Base-by-base conservation (phyloP, 2,113 vertebrate genomes). In the Gasterosteus nipponicus region DNA sequence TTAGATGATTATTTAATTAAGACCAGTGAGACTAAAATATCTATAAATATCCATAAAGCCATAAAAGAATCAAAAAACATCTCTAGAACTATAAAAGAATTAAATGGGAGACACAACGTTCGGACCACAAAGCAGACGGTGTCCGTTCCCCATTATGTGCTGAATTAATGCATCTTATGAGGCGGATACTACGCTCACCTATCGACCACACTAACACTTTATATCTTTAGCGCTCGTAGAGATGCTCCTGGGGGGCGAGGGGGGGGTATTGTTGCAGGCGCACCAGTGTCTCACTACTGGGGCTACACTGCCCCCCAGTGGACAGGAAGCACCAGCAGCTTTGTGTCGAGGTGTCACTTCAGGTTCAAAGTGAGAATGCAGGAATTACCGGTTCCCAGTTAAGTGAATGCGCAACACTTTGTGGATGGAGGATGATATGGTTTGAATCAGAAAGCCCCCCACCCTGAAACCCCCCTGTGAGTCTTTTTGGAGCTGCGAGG, bases 301-400 rank as follows among this genome's bases (percentile, higher is more conserved):
- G 89, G 71, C 71, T 86, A 84, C 60, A 93, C 90, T 94, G 93
- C 92, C 93, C 88, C 84, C 94, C 86, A 92, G 92, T 93, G 94
- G 81, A 26, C 70, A 68, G 2, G 2, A 2, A 4, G 49, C 8
- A 31, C 7, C 58, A 38, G 35, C 35, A 38, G 35, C 35, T 38
- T 38, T 38, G 35, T 0, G 6, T 7, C 1, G 5, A 38, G 35
- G 35, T 38, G 35, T 7, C 35, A 38, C 35, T 62, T 82, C 69
- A 68, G 26, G 19, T 47, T 51, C 18, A n/a, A 33, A 26, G 51
- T 35, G 42, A 51, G 58, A 51, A 1, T 33, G 47, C 10, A 47
- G 29, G 0, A 64, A 67, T 16, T 19, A 54, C 22, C 51, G 14
- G 31, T 1, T 69, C 65, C 2, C 2, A 22, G n/a, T 59, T 57